Conservation (phyloP, 1,140 invertebrate genomes). For the Antheraea mylitta region DNA sequence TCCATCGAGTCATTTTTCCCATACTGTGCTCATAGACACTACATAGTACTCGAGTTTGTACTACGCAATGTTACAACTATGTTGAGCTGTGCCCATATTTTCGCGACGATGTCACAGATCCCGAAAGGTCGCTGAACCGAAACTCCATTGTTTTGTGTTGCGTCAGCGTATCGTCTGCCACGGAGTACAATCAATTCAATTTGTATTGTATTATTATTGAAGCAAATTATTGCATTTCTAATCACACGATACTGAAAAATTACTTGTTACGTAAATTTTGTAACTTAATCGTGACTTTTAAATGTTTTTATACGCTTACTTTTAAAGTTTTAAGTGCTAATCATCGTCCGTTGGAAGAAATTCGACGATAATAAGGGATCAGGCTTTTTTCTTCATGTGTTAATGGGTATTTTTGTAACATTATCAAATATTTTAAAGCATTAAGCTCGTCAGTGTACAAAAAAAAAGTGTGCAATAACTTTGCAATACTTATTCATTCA, state of each 20-base stretch:
- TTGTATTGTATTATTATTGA: conserved; percentile 72
- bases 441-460: too few species aligned
- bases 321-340: neutral
- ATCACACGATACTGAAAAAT: neutral
- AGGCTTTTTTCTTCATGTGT: too few species aligned
- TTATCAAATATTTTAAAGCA: too few species aligned
- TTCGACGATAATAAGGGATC: too few species aligned
- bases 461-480: too few species aligned
- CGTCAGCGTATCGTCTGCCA: conserved; percentile 74
- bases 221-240: conserved; percentile 52
- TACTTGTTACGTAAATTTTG: neutral
- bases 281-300: conserved; percentile 13
- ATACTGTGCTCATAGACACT: conserved; percentile 10
- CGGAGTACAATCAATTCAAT: conserved; percentile 69
- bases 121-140: conserved; percentile 71
- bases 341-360: too few species aligned
- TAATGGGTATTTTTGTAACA: too few species aligned
- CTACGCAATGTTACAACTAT: conserved; percentile 44
- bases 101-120: conserved; percentile 73
- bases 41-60: conserved; percentile 18
- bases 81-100: conserved; percentile 70
- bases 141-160: conserved; percentile 74
- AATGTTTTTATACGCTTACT: neutral
- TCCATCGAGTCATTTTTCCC: conserved; percentile 50
- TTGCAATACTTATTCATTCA: too few species aligned